phyloP scores from a whole-genome alignment of 2,888 invertebrate genomes.

The Netelia fuscicornis region DNA sequence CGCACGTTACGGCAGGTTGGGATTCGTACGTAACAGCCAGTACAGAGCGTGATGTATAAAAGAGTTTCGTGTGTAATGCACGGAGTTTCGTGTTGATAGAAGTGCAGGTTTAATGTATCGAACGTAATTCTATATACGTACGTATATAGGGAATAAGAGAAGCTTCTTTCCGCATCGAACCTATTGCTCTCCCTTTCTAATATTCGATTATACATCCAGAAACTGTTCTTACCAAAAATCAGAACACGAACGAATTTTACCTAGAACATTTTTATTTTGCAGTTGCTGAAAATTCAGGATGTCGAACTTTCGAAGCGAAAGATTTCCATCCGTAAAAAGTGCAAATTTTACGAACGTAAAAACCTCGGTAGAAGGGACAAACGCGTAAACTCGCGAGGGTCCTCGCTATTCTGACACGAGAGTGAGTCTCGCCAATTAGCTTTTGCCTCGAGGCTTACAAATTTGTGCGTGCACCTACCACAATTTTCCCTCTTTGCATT shows the following conservation, averaged over 20 bases:
- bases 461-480: constrained; percentile 26
- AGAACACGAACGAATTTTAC: too few species aligned
- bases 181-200: constrained; percentile 9
- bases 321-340: background rate
- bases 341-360: constrained; percentile 41
- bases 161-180: background rate
- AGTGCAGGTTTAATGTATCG: background rate
- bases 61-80: constrained; percentile 18
- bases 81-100: background rate
- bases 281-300: too few species aligned
- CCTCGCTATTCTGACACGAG: too few species aligned
- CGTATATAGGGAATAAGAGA: background rate
- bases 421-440: constrained; percentile 57
- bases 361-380: constrained; percentile 57
- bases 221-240: too few species aligned
- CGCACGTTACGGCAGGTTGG: constrained; percentile 11
- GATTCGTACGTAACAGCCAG: constrained; percentile 6
- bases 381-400: constrained; percentile 21
- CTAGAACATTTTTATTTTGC: too few species aligned
- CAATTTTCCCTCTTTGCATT: constrained; percentile 20
- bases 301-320: background rate
- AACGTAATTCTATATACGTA: background rate
- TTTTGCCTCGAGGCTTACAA: constrained; percentile 61
- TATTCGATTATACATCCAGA: background rate
- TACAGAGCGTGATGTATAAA: constrained; percentile 1